A percentile compares a stretch with the other conserved stretches of the same genome.
These are phyloP conservation scores for Bellardia bayeri DNA, from an alignment of 2,888 invertebrate genomes.

Conservation along the genomic window DNA sequence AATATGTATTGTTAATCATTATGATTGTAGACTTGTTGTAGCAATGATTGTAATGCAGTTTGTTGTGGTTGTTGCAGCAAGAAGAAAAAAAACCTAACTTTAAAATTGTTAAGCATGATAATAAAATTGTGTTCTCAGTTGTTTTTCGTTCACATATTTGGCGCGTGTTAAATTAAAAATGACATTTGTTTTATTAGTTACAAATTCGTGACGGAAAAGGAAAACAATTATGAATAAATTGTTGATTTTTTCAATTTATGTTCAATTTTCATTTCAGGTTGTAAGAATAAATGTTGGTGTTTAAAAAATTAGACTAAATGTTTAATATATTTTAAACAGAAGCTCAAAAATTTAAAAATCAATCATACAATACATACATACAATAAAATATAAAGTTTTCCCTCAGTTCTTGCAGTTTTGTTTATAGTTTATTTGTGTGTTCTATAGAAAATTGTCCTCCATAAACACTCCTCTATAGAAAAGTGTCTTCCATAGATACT, in stretches of 20 bases:
- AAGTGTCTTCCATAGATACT: too few relatives aligned
- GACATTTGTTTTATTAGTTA: slow-evolving; percentile 67
- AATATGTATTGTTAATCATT: slow-evolving; percentile 59
- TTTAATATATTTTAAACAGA: too few relatives aligned
- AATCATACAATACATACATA: too few relatives aligned
- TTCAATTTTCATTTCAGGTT: not conserved
- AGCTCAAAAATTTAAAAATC: too few relatives aligned
- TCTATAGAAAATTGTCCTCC: too few relatives aligned
- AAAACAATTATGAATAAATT: not conserved
- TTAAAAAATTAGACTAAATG: too few relatives aligned
- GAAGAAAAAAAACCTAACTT: slow-evolving; percentile 3
- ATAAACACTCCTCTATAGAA: too few relatives aligned
- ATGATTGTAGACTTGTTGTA: slow-evolving; percentile 64
- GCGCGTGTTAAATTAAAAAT: slow-evolving; percentile 73
- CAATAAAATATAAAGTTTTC: too few relatives aligned
- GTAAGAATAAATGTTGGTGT: too few relatives aligned
- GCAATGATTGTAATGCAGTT: not conserved
- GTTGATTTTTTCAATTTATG: not conserved
- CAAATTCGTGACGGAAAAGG: slow-evolving; percentile 63
- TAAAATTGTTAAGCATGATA: slow-evolving; percentile 65
- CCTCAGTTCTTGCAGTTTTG: too few relatives aligned
- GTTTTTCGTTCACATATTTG: slow-evolving; percentile 43
- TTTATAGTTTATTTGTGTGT: too few relatives aligned
- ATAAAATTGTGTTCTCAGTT: slow-evolving; percentile 51
- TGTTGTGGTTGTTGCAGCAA: slow-evolving; percentile 21